Conservation (phyloP, 2,113 vertebrate genomes). For the Brienomyrus brachyistius region DNA sequence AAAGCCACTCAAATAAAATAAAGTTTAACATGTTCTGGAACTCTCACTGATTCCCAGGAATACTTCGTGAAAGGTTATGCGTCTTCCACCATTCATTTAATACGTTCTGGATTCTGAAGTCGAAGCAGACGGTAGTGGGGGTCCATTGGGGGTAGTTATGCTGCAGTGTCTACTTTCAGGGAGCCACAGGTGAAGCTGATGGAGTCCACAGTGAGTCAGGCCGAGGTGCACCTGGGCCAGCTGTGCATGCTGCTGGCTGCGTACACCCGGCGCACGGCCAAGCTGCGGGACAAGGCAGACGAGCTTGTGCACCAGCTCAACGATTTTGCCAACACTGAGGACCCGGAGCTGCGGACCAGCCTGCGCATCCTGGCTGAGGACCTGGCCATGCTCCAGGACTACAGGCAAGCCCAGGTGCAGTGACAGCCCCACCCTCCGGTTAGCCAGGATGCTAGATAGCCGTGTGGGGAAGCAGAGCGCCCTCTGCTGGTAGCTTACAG, state of each 20-base stretch:
- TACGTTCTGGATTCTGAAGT: background rate
- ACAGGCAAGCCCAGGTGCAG: conserved; percentile 70
- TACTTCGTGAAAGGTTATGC: background rate
- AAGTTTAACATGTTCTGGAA: background rate
- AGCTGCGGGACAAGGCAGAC: conserved; percentile 58
- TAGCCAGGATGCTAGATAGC: background rate
- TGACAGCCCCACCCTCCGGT: background rate
- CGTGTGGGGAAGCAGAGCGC: background rate
- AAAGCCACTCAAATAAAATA: background rate
- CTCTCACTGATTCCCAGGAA: background rate
- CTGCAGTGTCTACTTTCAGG: background rate
- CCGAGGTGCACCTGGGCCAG: conserved; percentile 59
- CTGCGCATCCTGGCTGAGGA: conserved; percentile 62
- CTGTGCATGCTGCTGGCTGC: conserved; percentile 59
- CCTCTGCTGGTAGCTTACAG: background rate
- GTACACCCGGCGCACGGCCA: conserved; percentile 59
- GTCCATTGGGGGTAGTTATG: background rate
- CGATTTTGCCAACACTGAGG: conserved; percentile 49
- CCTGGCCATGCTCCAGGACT: conserved; percentile 69
- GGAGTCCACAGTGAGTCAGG: conserved; percentile 45
- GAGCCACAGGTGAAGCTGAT: conserved; percentile 31
- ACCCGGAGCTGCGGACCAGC: conserved; percentile 41
- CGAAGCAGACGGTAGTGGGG: background rate
- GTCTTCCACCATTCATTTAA: background rate
- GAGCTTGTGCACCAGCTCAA: conserved; percentile 54